A percentile compares a stretch with the other conserved stretches of the same genome.
These are phyloP conservation scores for Volucella inanis DNA, from an alignment of 2,888 invertebrate species.

Conservation along the genomic window DNA sequence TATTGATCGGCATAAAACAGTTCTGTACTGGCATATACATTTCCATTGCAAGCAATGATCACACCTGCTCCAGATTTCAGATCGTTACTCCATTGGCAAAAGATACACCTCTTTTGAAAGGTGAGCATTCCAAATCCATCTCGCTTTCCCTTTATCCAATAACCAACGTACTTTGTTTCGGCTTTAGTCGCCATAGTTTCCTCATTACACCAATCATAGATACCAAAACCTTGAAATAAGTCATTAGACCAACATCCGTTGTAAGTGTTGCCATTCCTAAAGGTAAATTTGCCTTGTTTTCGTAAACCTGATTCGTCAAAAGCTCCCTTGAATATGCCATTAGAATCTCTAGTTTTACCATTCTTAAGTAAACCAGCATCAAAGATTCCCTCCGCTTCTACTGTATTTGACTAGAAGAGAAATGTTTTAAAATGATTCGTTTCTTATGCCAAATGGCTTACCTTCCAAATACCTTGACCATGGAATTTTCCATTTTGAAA, in stretches of 20 bases:
- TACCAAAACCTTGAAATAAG: slow-evolving; percentile 34
- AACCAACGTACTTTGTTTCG: slow-evolving; percentile 38
- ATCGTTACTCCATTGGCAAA: slow-evolving; percentile 40
- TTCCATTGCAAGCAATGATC: slow-evolving; percentile 47
- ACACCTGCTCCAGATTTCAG: slow-evolving; percentile 41
- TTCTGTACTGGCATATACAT: slow-evolving; percentile 22
- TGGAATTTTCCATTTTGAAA: slow-evolving; percentile 48
- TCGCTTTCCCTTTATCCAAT: slow-evolving; percentile 41
- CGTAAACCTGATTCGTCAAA: slow-evolving; percentile 17
- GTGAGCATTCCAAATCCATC: slow-evolving; percentile 27
- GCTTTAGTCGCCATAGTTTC: background rate
- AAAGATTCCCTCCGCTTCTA: slow-evolving; percentile 35
- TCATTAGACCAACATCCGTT: slow-evolving; percentile 32
- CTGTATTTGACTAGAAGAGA: slow-evolving; percentile 13
- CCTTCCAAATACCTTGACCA: slow-evolving; percentile 55
- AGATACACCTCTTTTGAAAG: slow-evolving; percentile 18
- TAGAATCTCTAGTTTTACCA: slow-evolving; percentile 17
- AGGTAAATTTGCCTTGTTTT: slow-evolving; percentile 34
- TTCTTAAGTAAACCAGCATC: background rate
- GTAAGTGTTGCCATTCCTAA: slow-evolving; percentile 49
- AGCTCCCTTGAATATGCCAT: slow-evolving; percentile 35
- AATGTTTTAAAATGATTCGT: too few relatives aligned
- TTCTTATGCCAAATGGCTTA: background rate
- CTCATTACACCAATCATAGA: slow-evolving; percentile 46
- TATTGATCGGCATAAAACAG: slow-evolving; percentile 41